A percentile compares a stretch with the other conserved stretches of the same genome.
Evolutionary conservation across 2,888 invertebrate species (phyloP).

Genomic region (Harpalus rubripes): DNA sequence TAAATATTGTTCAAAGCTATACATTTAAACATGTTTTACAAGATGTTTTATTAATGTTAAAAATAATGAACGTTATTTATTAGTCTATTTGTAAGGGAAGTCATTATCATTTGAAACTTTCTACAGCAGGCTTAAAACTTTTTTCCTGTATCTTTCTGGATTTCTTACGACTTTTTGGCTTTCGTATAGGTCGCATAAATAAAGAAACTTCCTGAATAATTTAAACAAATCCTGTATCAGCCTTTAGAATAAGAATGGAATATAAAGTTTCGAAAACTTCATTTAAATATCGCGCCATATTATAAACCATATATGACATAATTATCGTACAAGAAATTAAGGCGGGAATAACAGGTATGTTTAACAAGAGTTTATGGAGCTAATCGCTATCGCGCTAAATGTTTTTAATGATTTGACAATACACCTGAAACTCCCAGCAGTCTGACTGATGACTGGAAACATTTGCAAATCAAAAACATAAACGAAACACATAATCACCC

Average conservation of each 20-base stretch:
- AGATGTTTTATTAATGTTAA: background rate
- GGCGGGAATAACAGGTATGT: no score
- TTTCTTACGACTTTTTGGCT: slow-evolving; percentile 5
- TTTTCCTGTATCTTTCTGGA: background rate
- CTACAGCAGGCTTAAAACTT: background rate
- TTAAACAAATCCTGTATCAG: slow-evolving; percentile 10
- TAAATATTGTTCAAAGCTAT: background rate
- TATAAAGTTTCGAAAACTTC: background rate
- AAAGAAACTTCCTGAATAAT: slow-evolving; percentile 40
- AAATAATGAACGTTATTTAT: background rate
- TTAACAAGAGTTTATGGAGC: no score
- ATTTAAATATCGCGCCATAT: background rate
- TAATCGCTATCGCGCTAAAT: no score
- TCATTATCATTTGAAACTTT: slow-evolving; percentile 8
- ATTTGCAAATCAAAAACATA: no score
- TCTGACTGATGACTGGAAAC: no score
- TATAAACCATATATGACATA: background rate
- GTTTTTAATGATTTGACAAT: no score
- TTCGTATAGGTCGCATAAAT: slow-evolving; percentile 39
- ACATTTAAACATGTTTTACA: background rate
- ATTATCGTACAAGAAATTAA: background rate
- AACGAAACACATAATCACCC: no score
- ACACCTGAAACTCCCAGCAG: no score
- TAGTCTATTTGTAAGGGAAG: background rate
- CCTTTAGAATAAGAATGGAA: background rate